Evolutionary conservation across 2,113 vertebrate species (phyloP), one percentile per base, ranked within the genome.

Genomic region (Coptodon bakossiorum): DNA sequence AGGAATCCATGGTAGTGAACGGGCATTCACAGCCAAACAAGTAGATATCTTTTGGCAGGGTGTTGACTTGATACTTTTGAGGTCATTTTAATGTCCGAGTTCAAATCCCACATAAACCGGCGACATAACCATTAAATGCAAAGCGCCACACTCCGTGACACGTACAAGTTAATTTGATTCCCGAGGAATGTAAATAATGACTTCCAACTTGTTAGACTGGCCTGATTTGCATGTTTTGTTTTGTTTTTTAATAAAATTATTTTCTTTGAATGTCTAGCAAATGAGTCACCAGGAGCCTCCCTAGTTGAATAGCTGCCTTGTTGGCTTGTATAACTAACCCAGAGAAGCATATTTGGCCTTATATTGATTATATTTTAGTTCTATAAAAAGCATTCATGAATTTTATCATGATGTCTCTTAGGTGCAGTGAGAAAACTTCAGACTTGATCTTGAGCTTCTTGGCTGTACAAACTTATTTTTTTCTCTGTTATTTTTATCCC

Each of bases 131-230:
- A 38, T n/a, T 66, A 36, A 66, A 66, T 66, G 1, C 17, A 36
- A 36, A 36, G 31, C 12, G 31, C 4, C 2, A n/a, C 9, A 5
- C 17, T 36, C 17, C n/a, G 1, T 66, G 31, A 36, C 17, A 66
- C 0, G 6, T 36, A n/a, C 61, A 66, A 36, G 17, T 66, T 36
- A n/a, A 66, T 66, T 36, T 36, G 31, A 66, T 36, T 66, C 31
- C 3, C 0, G 2, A 1, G 9, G 6, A 34, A 7, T 38, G 61
- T 66, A 29, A 19, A 34, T 1, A 34, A 17, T 61, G 57, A 36
- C 31, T 9, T 57, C 24, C 29, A 59, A 56, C 53, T 12, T 56
- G 22, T 56, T 56, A 24, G 24, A 56, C 22, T 24, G 22, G 61
- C 61, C 31, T 12, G 17, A n/a, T 29, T 61, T 61, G 14, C 27